phyloP scores from a whole-genome alignment of 2,888 invertebrate species.

The Cylindroiulus punctatus region DNA sequence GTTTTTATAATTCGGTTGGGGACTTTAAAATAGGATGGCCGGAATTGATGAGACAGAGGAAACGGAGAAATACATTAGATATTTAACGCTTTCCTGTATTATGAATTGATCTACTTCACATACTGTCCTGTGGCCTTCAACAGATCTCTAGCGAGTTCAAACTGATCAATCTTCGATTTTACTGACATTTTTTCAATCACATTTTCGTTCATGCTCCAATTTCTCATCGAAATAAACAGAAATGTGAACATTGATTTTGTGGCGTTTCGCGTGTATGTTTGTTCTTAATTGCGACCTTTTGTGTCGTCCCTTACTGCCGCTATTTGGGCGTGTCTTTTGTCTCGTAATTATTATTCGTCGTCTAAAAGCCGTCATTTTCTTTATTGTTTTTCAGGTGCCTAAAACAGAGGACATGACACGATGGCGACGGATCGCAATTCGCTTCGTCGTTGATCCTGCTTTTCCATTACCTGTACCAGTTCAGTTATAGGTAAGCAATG shows the following conservation, averaged over 20 bases:
- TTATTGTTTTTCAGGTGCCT: conserved; percentile 13
- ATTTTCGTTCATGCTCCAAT: conserved; percentile 5
- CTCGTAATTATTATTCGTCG: conserved; percentile 12
- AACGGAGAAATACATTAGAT: background rate
- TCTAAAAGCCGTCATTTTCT: background rate
- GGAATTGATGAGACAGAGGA: background rate
- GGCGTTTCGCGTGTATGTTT: background rate
- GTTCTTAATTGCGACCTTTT: conserved; percentile 25
- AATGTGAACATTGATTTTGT: conserved; percentile 23
- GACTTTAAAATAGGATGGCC: background rate
- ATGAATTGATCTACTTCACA: background rate
- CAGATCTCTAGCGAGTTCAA: too few species aligned
- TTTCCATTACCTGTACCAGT: background rate
- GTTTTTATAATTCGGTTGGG: background rate
- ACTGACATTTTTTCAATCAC: background rate
- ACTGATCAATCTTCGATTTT: background rate
- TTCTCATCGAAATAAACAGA: background rate
- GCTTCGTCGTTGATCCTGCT: background rate
- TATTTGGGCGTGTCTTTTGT: conserved; percentile 18
- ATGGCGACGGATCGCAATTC: background rate
- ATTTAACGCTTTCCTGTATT: background rate
- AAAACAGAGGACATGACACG: background rate
- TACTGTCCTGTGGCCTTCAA: background rate
- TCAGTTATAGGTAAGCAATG: background rate
- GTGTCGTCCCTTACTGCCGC: conserved; percentile 11